Base-by-base conservation (phyloP, 2,888 invertebrate genomes). In the Saturnia japonica region DNA sequence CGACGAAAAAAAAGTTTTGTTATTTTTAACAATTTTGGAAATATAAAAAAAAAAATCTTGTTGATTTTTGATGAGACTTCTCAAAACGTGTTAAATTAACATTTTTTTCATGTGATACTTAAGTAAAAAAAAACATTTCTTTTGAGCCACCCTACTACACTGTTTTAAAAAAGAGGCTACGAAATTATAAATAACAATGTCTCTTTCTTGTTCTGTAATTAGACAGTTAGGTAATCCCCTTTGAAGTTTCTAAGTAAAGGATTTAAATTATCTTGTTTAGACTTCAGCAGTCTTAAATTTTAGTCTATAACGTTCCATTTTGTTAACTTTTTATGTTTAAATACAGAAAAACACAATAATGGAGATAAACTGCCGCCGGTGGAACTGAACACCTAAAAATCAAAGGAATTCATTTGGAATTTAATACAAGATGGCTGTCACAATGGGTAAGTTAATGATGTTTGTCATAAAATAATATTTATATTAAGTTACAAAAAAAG, bases 381-480 rank as follows among this genome's bases (percentile, higher is more conserved):
- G 40, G 9, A 64, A 64, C 12, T 64, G 19, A 64, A n/a, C 8
- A 19, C 14, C 11, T 60, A 2, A 28, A 60, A 64, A 19, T 19
- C 19, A 34, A 22, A 19, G 62, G 22, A 64, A 60, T 14, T 40
- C 40, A 64, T 19, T 64, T n/a, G 14, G 8, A 62, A 67, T 19
- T 69, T 45, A 60, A 72, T 64, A 69, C 76, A 84, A 79, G 72
- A 86, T 87, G 87, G 81, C 80, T 69, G 76, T 85, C 71, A 77
- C 82, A 73, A 82, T 82, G 73, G 79, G 85, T 86, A 74, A 77
- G 80, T 79, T 60, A 22, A 54, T 8, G 22, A 54, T 22, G 22
- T 54, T 11, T 9, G 54, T 22, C 19, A 22, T 54, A 22, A 7
- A 54, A 22, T n/a, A 1, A 54, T 60, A 28, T 14, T 25, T 12